Evolutionary conservation across 2,888 invertebrate species (phyloP).

Genomic region (Hyalella azteca): DNA sequence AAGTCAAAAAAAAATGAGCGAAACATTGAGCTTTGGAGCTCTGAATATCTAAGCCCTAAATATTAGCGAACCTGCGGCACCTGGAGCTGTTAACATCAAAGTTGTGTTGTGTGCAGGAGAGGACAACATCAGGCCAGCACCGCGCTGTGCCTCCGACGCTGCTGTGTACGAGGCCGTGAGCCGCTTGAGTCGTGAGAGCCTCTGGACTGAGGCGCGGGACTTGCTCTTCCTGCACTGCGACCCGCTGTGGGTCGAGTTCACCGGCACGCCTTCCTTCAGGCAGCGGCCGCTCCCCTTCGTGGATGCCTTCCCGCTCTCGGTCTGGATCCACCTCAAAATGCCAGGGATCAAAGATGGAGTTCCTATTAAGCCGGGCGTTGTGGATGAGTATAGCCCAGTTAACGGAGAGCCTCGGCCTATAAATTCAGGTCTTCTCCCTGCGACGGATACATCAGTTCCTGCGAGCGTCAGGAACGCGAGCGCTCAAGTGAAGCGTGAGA

Average conservation of each 20-base stretch:
- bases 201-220: conserved; percentile 85
- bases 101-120: conserved; percentile 62
- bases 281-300: conserved; percentile 64
- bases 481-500: conserved; percentile 19
- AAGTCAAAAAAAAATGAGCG: too few species aligned
- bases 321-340: conserved; percentile 62
- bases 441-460: background rate
- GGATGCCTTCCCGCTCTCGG: conserved; percentile 64
- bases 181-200: conserved; percentile 62
- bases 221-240: conserved; percentile 87
- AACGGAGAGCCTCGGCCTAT: background rate
- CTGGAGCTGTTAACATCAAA: too few species aligned
- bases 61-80: background rate
- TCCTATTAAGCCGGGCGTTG: background rate
- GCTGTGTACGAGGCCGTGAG: conserved; percentile 48
- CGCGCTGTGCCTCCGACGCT: conserved; percentile 58
- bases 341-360: conserved; percentile 30
- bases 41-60: background rate
- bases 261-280: conserved; percentile 75
- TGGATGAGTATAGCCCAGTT: conserved; percentile 30
- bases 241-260: conserved; percentile 92
- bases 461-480: conserved; percentile 26
- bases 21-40: too few species aligned
- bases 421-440: background rate
- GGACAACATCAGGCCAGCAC: conserved; percentile 66